Base-by-base conservation (phyloP, 2,888 invertebrate species). In the Lithophane semibrunnea region DNA sequence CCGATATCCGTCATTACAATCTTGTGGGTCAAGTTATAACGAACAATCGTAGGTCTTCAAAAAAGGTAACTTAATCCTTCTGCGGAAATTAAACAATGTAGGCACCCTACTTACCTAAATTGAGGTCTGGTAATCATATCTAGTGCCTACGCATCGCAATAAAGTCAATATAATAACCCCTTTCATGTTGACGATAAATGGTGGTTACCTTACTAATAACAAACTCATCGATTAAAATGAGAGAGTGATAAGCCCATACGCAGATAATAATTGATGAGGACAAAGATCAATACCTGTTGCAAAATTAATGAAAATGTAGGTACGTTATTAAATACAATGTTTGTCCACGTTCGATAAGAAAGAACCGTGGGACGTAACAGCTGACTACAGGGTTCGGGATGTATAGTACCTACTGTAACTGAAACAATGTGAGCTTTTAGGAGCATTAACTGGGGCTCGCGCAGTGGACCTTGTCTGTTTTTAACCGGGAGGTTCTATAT, bases 331-430 rank as follows among this genome's bases (percentile, higher is more conserved):
- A n/a, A 56, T 21, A 83, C 83, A 88, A 42, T 79, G 77, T 77
- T 83, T 85, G 75, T 83, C 75, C 72, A 68, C 61, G 65, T 79
- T 79, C 63, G 89, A 88, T 90, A 88, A 74, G 83, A 83, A 85
- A 86, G 80, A 61, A 79, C 74, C 90, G 90, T 91, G 91, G 86
- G 91, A 91, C 64, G 49, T 24, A 67, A 78, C 90, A 90, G 78
- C 84, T 91, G 91, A 77, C 74, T 58, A 58, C 69, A 75, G 52
- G 73, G 52, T 58, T 69, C 65, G n/a, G 37, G 37, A 47, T 44
- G 44, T 24, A 24, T 37, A 37, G 5, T 54, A 58, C 1, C 9
- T 13, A 47, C 18, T 61, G 37, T 74, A 60, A 70, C 52, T 63
- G 68, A 69, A 75, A 83, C 74, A 80, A 77, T 80, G 52, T 29